Evolutionary conservation across 2,888 invertebrate genomes (phyloP), one percentile per base, ranked within the genome.

Genomic region (Lypha dubia): DNA sequence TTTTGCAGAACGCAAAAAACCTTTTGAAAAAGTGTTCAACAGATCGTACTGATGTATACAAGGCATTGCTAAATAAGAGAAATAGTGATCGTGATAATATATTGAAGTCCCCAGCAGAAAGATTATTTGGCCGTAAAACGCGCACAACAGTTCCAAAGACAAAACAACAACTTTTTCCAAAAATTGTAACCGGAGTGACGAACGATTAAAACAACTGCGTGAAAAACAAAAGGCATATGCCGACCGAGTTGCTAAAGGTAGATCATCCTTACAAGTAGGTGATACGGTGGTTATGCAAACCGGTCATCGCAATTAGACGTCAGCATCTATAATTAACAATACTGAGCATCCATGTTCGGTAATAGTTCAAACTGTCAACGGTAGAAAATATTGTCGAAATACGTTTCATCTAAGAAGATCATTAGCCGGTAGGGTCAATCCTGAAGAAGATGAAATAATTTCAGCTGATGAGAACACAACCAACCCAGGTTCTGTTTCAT

Each of bases 111-210:
- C 35, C n/a, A n/a, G n/a, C n/a, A n/a, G n/a, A n/a, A n/a, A n/a
- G n/a, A n/a, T n/a, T n/a, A n/a, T n/a, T n/a, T n/a, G n/a, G n/a
- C n/a, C n/a, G n/a, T n/a, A 38, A 38, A 38, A 38, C 35, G 35
- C 35, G 35, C 35, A n/a, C n/a, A n/a, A n/a, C n/a, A n/a, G n/a
- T n/a, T n/a, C n/a, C n/a, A n/a, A n/a, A n/a, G n/a, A n/a, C n/a
- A n/a, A n/a, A n/a, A n/a, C n/a, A n/a, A n/a, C n/a, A n/a, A n/a
- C n/a, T n/a, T n/a, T n/a, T n/a, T n/a, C n/a, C n/a, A n/a, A n/a
- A 62, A 38, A 38, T 90, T 85, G 76, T 22, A 76, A 83, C 38
- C 51, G 46, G 58, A 51, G 80, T 84, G n/a, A 73, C 67, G 13
- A 74, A 38, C 63, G 75, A 49, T 28, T 85, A 1, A 38, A 58